A percentile compares a stretch with the other conserved stretches of the same genome.
Evolutionary conservation across 1,140 invertebrate genomes (phyloP).

Genomic region (Micrasema longulum): DNA sequence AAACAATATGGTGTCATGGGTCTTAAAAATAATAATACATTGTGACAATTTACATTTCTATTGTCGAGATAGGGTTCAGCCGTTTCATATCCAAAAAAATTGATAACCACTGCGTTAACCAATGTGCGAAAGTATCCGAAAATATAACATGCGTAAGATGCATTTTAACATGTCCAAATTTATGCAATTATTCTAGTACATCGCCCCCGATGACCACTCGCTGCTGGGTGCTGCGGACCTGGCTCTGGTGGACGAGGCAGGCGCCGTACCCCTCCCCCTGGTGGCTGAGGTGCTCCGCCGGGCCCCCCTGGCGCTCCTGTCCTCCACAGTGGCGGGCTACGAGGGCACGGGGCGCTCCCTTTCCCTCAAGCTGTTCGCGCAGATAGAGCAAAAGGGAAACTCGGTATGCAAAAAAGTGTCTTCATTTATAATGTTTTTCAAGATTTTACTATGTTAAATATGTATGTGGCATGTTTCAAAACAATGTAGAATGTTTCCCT

Average conservation of each 20-base stretch:
- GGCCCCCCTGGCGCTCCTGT: constrained; percentile 94
- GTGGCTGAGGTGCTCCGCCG: constrained; percentile 93
- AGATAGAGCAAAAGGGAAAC: constrained; percentile 76
- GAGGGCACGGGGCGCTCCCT: constrained; percentile 98
- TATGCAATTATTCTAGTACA: constrained; percentile 78
- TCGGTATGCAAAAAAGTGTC: constrained; percentile 65
- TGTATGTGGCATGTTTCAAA: no score
- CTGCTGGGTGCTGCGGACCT: constrained; percentile 94
- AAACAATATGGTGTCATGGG: no score
- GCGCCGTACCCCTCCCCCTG: constrained; percentile 95
- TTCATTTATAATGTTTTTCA: no score
- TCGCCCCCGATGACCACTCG: constrained; percentile 91
- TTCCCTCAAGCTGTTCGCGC: constrained; percentile 94
- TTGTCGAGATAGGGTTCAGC: no score
- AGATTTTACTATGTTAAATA: no score
- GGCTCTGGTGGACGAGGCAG: constrained; percentile 98
- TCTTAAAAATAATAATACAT: no score
- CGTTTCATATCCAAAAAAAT: not conserved
- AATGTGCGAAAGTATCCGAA: no score
- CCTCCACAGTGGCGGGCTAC: constrained; percentile 98
- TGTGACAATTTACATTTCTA: no score
- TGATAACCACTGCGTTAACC: not conserved
- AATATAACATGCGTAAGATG: no score
- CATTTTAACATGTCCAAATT: no score
- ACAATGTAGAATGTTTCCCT: no score